phyloP scores from a whole-genome alignment of 2,113 vertebrate genomes.

The Etheostoma cragini region DNA sequence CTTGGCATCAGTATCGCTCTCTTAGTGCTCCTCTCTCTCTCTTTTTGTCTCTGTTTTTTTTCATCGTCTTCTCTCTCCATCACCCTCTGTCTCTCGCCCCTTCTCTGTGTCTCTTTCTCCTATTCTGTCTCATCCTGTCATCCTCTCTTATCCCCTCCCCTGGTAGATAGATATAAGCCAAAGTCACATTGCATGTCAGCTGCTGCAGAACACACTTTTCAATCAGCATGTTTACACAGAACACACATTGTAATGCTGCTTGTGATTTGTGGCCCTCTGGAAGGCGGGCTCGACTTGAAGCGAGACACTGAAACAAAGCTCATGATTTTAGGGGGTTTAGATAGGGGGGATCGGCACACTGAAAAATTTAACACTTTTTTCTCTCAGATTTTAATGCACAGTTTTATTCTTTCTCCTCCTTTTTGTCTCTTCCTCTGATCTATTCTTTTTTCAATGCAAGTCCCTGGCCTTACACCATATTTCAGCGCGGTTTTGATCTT shows the following conservation, averaged over 20 bases:
- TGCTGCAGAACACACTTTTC: conserved; percentile 56
- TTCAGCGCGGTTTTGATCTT: conserved; percentile 98
- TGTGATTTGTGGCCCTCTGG: conserved; percentile 40
- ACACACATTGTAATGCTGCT: conserved; percentile 22
- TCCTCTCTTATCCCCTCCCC: conserved; percentile 39
- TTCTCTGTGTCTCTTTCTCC: conserved; percentile 35
- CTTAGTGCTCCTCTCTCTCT: conserved; percentile 14
- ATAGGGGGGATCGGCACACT: conserved; percentile 45
- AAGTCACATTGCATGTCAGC: conserved; percentile 60
- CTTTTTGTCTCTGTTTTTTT: conserved; percentile 17
- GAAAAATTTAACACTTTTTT: conserved; percentile 51
- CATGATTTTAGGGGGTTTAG: conserved; percentile 46
- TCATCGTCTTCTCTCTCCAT: conserved; percentile 36
- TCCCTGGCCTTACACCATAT: conserved; percentile 99
- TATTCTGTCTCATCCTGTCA: conserved; percentile 47
- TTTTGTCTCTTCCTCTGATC: conserved; percentile 62
- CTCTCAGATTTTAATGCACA: conserved; percentile 68
- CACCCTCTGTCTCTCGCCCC: conserved; percentile 31
- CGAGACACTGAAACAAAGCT: conserved; percentile 36
- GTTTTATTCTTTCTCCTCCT: conserved; percentile 59
- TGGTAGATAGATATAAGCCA: conserved; percentile 60
- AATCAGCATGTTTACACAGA: conserved; percentile 67
- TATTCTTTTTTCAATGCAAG: conserved; percentile 77
- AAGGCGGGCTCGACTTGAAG: conserved; percentile 29
- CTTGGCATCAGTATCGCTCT: conserved; percentile 55